A percentile compares a stretch with the other conserved stretches of the same genome.
These are phyloP conservation scores for Hafferia zeledoni DNA, from an alignment of 2,797 vertebrate species.

Conservation along the genomic window DNA sequence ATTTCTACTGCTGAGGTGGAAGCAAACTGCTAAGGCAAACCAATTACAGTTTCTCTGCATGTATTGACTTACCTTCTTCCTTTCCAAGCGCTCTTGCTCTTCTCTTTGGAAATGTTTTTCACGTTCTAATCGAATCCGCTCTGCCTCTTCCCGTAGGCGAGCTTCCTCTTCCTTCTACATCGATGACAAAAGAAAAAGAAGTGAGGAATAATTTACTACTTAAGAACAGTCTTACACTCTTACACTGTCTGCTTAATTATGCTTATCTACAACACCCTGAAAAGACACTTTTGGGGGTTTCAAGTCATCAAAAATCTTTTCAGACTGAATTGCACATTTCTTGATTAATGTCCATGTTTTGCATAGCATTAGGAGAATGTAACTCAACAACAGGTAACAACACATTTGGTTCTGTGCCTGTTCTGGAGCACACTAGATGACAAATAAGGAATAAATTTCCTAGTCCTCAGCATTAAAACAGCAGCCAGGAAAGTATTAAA, in stretches of 20 bases:
- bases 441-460: background rate
- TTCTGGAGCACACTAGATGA: background rate
- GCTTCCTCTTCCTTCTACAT: constrained; percentile 90
- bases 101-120: constrained; percentile 95
- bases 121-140: constrained; percentile 86
- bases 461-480: background rate
- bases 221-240: background rate
- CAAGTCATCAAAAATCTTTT: background rate
- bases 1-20: background rate
- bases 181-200: background rate
- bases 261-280: background rate
- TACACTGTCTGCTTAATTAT: background rate
- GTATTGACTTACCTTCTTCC: constrained; percentile 87
- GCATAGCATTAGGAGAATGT: background rate
- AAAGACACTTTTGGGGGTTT: background rate
- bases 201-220: background rate
- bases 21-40: background rate
- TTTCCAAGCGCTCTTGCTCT: constrained; percentile 92
- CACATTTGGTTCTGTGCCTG: background rate
- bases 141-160: constrained; percentile 85
- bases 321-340: background rate
- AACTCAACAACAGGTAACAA: background rate
- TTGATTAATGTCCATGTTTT: background rate
- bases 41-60: background rate
- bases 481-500: background rate